These are phyloP conservation scores for Cloeon dipterum DNA, from an alignment of 2,888 invertebrate species.

Conservation along the genomic window DNA sequence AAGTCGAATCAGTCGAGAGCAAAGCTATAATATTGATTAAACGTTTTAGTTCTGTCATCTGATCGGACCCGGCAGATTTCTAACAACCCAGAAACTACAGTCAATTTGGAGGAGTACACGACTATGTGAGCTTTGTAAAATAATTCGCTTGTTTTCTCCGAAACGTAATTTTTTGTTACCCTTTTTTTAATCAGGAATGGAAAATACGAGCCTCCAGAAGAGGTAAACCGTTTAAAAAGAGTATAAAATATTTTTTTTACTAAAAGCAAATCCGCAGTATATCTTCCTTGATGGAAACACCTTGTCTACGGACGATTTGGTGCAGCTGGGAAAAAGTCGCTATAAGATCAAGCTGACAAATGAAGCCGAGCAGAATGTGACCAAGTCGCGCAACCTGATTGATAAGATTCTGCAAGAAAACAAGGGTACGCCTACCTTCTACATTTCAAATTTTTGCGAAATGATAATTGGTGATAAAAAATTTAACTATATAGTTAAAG, in stretches of 20 bases:
- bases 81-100: too few relatives aligned
- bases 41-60: slow-evolving; percentile 12
- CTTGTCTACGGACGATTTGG: slow-evolving; percentile 28
- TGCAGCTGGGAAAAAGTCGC: slow-evolving; percentile 26
- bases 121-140: slow-evolving; percentile 14
- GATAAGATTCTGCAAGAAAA: slow-evolving; percentile 32
- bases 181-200: slow-evolving; percentile 12
- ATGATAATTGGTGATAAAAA: too few relatives aligned
- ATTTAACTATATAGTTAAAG: too few relatives aligned
- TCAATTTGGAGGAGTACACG: slow-evolving; percentile 14
- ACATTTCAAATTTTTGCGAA: too few relatives aligned
- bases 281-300: slow-evolving; percentile 30
- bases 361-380: slow-evolving; percentile 26
- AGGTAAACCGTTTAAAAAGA: slow-evolving; percentile 9
- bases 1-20: too few relatives aligned
- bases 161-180: slow-evolving; percentile 7
- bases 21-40: too few relatives aligned
- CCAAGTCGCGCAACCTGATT: slow-evolving; percentile 25
- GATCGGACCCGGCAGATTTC: too few relatives aligned
- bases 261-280: slow-evolving; percentile 17
- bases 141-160: slow-evolving; percentile 15
- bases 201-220: slow-evolving; percentile 15
- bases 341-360: slow-evolving; percentile 28
- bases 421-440: slow-evolving; percentile 20
- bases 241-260: not conserved